A percentile compares a stretch with the other conserved stretches of the same genome.
Evolutionary conservation across 2,888 invertebrate genomes (phyloP).

Genomic region (Agriotes lineatus): DNA sequence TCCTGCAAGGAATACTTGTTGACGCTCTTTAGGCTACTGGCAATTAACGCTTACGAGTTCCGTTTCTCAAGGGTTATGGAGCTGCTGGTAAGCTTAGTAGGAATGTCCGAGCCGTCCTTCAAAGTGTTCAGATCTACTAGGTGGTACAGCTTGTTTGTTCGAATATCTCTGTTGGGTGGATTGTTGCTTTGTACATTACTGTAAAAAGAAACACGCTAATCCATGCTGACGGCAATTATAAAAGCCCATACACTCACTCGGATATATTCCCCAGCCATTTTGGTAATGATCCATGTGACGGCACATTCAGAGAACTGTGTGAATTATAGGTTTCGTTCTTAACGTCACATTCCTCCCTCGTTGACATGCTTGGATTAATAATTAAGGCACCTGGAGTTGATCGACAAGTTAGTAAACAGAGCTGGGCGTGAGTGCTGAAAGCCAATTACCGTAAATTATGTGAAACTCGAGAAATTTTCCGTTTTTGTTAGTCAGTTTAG

Average conservation of each 20-base stretch:
- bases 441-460: too few species aligned
- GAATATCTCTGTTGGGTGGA: background rate
- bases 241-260: constrained; percentile 58
- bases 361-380: constrained; percentile 37
- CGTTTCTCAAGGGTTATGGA: background rate
- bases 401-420: background rate
- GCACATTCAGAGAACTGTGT: constrained; percentile 21
- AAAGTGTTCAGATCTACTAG: constrained; percentile 21
- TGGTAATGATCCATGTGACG: constrained; percentile 52
- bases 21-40: too few species aligned
- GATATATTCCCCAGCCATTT: constrained; percentile 65
- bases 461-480: too few species aligned
- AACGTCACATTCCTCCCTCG: constrained; percentile 28
- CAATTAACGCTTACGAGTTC: background rate
- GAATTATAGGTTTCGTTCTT: too few species aligned
- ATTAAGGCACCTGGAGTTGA: constrained; percentile 17
- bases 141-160: constrained; percentile 13
- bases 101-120: constrained; percentile 28
- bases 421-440: too few species aligned
- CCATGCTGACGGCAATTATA: too few species aligned
- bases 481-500: too few species aligned
- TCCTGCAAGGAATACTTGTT: too few species aligned
- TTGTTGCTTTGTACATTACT: too few species aligned
- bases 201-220: too few species aligned
- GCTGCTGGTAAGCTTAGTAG: too few species aligned